Base-by-base conservation (phyloP, 2,797 vertebrate genomes). In the Chiloscyllium punctatum region DNA sequence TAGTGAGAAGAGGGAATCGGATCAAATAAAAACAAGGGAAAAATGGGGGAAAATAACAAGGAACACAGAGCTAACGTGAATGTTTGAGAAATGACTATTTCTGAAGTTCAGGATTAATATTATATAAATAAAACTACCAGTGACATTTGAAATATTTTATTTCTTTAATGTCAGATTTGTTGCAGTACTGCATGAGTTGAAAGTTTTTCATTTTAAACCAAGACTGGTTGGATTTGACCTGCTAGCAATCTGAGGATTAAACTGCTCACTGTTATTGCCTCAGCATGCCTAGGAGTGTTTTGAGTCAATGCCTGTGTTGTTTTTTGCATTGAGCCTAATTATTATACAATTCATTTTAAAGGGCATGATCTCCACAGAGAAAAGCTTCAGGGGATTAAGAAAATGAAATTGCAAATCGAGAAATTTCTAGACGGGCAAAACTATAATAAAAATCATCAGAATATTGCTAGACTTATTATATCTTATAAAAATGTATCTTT, bases 311-410 rank as follows among this genome's bases (percentile, higher is more conserved):
- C 33, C 53, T n/a, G 16, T 66, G 57, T 62, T 66, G 33, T 91
- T 66, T 84, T 62, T 91, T n/a, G 57, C 66, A 37, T 62, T 90
- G 0, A 11, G 13, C 51, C 53, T 33, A 57, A 62, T 91, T 91
- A 91, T 66, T 90, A 66, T 62, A 90, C 87, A 90, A 53, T 33
- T 88, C 27, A 88, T 88, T 30, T 30, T 90, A 66, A 91, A 91
- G 57, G 57, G 16, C 53, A n/a, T 16, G 25, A 13, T 62, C 30
- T 90, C 87, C 30, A 18, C 33, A 91, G 57, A 91, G 18, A 16
- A 91, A 33, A 57, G 88, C 88, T 91, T n/a, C 33, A 91, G 53
- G 53, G 57, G 33, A 62, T n/a, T 16, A 33, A 91, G 53, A 91
- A 88, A 91, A 91, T 91, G 4, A 66, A 91, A 21, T 91, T 91